Base-by-base conservation (phyloP, 2,888 invertebrate genomes). In the Diploptera punctata region DNA sequence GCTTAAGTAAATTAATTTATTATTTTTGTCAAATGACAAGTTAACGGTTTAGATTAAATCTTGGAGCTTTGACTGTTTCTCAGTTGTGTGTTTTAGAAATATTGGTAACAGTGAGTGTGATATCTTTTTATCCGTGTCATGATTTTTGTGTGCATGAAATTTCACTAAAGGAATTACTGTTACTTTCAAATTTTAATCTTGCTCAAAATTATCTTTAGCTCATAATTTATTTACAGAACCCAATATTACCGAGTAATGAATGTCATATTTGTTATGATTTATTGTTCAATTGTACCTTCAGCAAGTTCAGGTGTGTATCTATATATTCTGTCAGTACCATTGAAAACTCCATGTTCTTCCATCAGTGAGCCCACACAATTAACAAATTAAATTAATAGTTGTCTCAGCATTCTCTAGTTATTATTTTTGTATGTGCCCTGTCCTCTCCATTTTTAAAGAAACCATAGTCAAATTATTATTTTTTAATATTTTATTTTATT, bases 41-140 rank as follows among this genome's bases (percentile, higher is more conserved):
- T 19, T 21, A 52, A 52, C 4, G n/a, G n/a, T 57, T 26, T 31
- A 18, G 31, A 13, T 43, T 33, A 38, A 43, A 21, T 13, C 43
- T 65, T 65, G 18, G 29, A 44, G 65, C 65, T 65, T 65, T 65
- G 26, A 65, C 47, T 65, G 60, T 60, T 65, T 24, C 26, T 65
- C 21, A 44, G 65, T 65, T 65, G 47, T 65, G 29, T 65, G 65
- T 24, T 19, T 65, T 65, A 44, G 21, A 24, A 47, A 65, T 26
- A 3, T 16, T 65, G 19, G 44, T 29, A 29, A n/a, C 26, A 57
- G 26, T 57, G 57, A 29, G 24, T 57, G 57, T 57, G 31, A 57
- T 24, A 16, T 57, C 26, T 4, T 29, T 57, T 57, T 57, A 24
- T 47, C 24, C 52, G 3, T 21, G 52, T 52, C 24, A 21, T 52